Base-by-base conservation (phyloP, 1,140 invertebrate species). In the Lepidostoma basale region DNA sequence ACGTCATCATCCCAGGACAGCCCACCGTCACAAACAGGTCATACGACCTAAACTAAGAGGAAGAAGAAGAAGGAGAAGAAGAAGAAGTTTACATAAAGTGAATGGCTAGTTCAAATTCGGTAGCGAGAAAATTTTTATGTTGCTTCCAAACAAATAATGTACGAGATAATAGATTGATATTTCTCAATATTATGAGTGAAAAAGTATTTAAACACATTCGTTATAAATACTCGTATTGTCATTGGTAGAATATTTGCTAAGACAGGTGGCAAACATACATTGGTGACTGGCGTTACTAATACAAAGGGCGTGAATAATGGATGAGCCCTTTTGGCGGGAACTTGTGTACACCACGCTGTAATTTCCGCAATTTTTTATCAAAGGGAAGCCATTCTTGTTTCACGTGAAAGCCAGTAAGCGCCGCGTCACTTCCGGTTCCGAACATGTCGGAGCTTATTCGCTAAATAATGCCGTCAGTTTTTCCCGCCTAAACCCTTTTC, bases 231-330 rank as follows among this genome's bases (percentile, higher is more conserved):
- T n/a, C n/a, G n/a, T n/a, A n/a, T n/a, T n/a, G n/a, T n/a, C n/a
- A 28, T 30, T 28, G 6, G 33, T 23, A 16, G 30, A 25, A n/a
- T 45, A 36, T 40, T 45, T 63, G 62, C 5, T 25, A 3, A 36
- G 33, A 65, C 62, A 54, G 25, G 62, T 40, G 22, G 49, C n/a
- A 30, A 22, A 22, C 62, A 64, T 64, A 54, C 36, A 54, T 54
- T 40, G 62, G 14, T 49, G 62, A 63, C 44, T 63, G 62, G 25
- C 62, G 22, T 25, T 18, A 4, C 47, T 23, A 22, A 28, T n/a
- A 54, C 42, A 33, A 49, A 63, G 28, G 44, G 14, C n/a, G n/a
- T 49, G 39, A 65, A 65, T 65, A 39, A 65, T 65, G 47, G 47
- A 65, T 65, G 33, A 33, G 47, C 22, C 30, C 62, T 47, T 62